phyloP scores from a whole-genome alignment of 1,140 invertebrate genomes.

The Polyergus mexicanus region DNA sequence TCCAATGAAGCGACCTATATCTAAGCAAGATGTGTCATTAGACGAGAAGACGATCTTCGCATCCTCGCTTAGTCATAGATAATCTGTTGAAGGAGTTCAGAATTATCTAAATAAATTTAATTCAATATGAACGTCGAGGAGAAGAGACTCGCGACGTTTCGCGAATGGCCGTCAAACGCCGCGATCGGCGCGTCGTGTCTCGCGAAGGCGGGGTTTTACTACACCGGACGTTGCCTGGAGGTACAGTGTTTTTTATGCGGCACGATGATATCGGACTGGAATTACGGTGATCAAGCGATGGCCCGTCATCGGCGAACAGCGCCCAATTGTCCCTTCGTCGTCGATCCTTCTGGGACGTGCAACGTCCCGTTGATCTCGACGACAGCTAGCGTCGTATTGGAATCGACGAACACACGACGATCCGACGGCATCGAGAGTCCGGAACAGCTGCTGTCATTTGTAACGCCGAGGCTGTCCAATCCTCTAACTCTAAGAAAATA shows the following conservation, averaged over 20 bases:
- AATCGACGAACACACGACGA: conserved; percentile 13
- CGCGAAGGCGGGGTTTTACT: conserved; percentile 94
- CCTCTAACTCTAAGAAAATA: conserved; percentile 72
- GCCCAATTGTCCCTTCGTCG: conserved; percentile 91
- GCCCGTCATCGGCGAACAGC: conserved; percentile 88
- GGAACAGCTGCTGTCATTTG: not conserved
- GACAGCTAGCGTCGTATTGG: conserved; percentile 1
- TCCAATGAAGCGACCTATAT: too few relatives aligned
- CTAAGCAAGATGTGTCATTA: too few relatives aligned
- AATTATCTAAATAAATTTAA: not conserved
- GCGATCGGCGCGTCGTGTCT: conserved; percentile 89
- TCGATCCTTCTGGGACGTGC: conserved; percentile 88
- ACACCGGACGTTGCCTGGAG: conserved; percentile 89
- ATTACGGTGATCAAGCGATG: conserved; percentile 92
- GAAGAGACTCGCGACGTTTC: conserved; percentile 90
- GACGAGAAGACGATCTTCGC: too few relatives aligned
- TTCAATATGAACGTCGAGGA: conserved; percentile 90
- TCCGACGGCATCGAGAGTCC: not conserved
- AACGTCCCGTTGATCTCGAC: conserved; percentile 88
- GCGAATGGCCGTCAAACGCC: conserved; percentile 90
- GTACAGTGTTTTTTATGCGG: conserved; percentile 93
- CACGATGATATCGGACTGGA: conserved; percentile 91
- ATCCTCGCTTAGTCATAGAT: too few relatives aligned
- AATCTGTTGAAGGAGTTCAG: too few relatives aligned
- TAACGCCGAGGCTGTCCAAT: not conserved